These are phyloP conservation scores for Mionectes olivaceus DNA, from an alignment of 2,797 vertebrate genomes.

Conservation along the genomic window DNA sequence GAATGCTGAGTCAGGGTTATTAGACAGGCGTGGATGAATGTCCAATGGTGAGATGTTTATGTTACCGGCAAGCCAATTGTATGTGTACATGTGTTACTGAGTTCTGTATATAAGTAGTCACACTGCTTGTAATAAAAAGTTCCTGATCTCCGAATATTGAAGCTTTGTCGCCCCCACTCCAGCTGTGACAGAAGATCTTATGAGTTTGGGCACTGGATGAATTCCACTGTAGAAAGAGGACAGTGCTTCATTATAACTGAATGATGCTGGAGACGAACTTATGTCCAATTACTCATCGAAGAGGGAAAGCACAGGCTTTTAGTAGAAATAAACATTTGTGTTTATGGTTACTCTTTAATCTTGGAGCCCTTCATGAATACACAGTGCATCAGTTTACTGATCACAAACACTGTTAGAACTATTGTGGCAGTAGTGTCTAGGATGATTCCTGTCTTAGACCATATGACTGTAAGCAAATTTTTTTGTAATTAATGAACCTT, in stretches of 20 bases:
- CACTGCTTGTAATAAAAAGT: no score
- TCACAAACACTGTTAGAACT: not conserved
- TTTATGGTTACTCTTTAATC: not conserved
- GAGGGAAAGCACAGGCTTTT: not conserved
- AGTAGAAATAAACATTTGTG: not conserved
- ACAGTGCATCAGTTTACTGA: not conserved
- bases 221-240: not conserved
- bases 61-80: no score
- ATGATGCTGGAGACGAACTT: not conserved
- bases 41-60: no score
- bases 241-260: not conserved
- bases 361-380: not conserved
- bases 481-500: not conserved
- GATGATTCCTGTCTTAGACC: not conserved
- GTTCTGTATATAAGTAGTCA: no score
- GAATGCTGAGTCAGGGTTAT: no score
- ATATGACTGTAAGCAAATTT: not conserved
- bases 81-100: no score
- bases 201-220: not conserved
- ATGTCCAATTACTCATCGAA: not conserved
- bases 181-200: not conserved
- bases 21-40: no score
- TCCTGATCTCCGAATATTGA: no score
- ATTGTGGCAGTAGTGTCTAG: not conserved
- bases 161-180: no score